Conservation (phyloP, 2,113 vertebrate genomes). For the Gallinago jamesoni region DNA sequence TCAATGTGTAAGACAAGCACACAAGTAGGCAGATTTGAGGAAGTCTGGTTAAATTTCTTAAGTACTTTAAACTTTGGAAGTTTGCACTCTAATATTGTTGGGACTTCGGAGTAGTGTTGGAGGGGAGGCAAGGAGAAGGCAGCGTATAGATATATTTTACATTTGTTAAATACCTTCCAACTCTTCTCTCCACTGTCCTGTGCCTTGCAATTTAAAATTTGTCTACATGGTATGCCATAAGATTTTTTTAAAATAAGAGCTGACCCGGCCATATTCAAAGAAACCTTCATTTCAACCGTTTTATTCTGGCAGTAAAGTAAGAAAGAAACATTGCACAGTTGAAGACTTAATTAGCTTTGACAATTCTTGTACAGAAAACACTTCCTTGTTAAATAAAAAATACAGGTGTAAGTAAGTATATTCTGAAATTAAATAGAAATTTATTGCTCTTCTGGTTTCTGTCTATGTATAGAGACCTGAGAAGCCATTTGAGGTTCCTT, state of each 20-base stretch:
- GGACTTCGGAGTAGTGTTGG: background rate
- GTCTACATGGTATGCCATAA: background rate
- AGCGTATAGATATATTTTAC: background rate
- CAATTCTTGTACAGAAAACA: background rate
- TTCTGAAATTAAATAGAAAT: background rate
- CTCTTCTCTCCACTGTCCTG: background rate
- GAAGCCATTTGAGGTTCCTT: background rate
- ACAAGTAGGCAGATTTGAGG: background rate
- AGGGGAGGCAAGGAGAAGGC: background rate
- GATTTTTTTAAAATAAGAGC: background rate
- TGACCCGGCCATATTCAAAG: background rate
- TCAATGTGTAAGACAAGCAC: background rate
- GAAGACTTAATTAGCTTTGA: background rate
- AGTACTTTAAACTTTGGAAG: background rate
- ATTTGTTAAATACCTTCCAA: background rate
- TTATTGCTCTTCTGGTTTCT: background rate
- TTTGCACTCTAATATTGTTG: background rate
- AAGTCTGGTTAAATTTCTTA: background rate
- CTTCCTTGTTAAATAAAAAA: background rate
- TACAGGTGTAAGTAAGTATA: background rate
- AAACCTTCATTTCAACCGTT: background rate
- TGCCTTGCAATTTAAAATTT: background rate
- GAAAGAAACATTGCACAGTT: background rate
- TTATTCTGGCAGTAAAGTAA: background rate
- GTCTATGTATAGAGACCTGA: background rate